Evolutionary conservation across 2,888 invertebrate genomes (phyloP).

Genomic region (Celastrina argiolus): DNA sequence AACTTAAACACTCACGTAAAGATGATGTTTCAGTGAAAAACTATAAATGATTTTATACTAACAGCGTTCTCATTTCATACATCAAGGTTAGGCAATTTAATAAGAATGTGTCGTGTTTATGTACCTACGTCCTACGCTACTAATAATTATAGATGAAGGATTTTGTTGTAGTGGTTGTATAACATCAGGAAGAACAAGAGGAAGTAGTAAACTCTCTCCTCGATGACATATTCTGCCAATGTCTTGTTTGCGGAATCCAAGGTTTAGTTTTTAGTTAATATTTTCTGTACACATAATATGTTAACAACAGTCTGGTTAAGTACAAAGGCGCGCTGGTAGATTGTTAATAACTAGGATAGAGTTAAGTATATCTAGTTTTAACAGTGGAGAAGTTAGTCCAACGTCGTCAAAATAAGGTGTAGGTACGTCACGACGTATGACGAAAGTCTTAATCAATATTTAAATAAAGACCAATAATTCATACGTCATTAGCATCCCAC

Average conservation of each 20-base stretch:
- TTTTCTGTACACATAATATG: no score
- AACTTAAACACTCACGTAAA: no score
- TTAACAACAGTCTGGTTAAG: no score
- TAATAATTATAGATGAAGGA: constrained; percentile 14
- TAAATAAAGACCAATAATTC: background rate
- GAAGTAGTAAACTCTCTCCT: background rate
- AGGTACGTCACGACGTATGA: no score
- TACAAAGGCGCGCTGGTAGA: no score
- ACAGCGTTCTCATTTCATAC: constrained; percentile 11
- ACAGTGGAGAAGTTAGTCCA: no score
- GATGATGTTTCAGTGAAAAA: background rate
- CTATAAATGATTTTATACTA: background rate
- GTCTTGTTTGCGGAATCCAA: background rate
- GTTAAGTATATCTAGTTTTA: no score
- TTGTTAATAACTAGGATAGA: no score
- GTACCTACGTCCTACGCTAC: no score
- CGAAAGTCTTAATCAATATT: background rate
- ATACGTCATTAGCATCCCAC: background rate
- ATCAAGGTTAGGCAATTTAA: constrained; percentile 19
- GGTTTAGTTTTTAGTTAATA: background rate
- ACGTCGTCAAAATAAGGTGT: no score
- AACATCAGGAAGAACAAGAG: background rate
- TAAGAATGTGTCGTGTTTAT: constrained; percentile 13
- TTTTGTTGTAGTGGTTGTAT: background rate
- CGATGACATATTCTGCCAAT: background rate